phyloP scores from a whole-genome alignment of 2,888 invertebrate species.

The Cantharis rustica region DNA sequence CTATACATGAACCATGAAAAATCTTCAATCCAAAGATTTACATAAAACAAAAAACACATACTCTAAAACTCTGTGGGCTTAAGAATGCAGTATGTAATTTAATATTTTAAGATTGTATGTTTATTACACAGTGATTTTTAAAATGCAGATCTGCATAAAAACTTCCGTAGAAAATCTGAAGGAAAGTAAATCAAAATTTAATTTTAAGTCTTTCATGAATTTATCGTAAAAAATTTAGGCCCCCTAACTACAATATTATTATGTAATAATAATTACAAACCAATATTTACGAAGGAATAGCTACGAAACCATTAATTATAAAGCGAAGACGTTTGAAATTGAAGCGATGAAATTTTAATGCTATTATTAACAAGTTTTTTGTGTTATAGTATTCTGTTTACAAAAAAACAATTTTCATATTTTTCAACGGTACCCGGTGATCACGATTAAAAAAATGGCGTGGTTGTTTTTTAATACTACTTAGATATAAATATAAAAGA shows the following conservation, averaged over 20 bases:
- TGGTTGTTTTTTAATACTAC: not conserved
- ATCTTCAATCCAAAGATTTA: not conserved
- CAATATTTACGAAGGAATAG: not conserved
- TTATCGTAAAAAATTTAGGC: not conserved
- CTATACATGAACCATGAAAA: not conserved
- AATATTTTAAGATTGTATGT: not conserved
- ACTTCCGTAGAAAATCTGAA: not conserved
- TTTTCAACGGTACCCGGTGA: not conserved
- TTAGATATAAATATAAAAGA: not conserved
- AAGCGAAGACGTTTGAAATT: not conserved
- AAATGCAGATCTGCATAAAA: not conserved
- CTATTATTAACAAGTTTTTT: not conserved
- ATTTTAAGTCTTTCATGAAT: too few relatives aligned
- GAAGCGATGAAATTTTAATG: not conserved
- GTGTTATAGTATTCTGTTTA: not conserved
- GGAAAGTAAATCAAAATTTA: not conserved
- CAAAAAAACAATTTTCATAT: not conserved
- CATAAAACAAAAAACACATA: not conserved
- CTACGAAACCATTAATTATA: not conserved
- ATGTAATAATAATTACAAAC: not conserved
- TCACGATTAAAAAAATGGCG: not conserved
- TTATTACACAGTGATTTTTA: not conserved
- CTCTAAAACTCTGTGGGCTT: not conserved
- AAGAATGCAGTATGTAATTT: not conserved
- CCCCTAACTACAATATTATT: not conserved